Conservation (phyloP, 1,140 invertebrate genomes). For the Ceratina australensis region DNA sequence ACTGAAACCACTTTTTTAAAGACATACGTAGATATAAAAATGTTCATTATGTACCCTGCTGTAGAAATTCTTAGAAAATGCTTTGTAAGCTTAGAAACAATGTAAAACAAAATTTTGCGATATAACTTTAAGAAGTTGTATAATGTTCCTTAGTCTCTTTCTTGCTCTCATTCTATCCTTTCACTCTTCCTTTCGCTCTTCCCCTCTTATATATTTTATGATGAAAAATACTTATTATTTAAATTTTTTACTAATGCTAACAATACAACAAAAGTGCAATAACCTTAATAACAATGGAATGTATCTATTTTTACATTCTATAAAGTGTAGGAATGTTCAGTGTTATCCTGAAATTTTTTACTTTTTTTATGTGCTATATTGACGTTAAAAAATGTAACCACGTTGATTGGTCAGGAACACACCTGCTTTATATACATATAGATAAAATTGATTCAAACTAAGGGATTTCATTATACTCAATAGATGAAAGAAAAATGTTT, state of each 20-base stretch:
- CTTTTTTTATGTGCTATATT: constrained; percentile 45
- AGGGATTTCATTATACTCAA: constrained; percentile 55
- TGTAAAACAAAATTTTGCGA: constrained; percentile 34
- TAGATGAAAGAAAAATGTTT: constrained; percentile 12
- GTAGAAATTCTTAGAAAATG: constrained; percentile 38
- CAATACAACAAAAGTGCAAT: constrained; percentile 62
- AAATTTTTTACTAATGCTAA: constrained; percentile 65
- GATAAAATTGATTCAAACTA: constrained; percentile 66
- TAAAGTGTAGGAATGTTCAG: constrained; percentile 72
- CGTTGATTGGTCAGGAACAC: constrained; percentile 77
- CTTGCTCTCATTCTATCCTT: neutral
- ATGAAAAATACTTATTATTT: constrained; percentile 68
- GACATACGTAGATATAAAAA: constrained; percentile 33
- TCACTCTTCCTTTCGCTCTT: neutral
- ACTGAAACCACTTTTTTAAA: constrained; percentile 10
- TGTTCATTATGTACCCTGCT: constrained; percentile 27
- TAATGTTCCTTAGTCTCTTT: constrained; percentile 50
- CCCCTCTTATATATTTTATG: constrained; percentile 52
- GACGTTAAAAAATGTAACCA: constrained; percentile 74
- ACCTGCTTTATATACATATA: constrained; percentile 69
- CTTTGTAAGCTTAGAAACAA: constrained; percentile 18
- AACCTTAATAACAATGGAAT: constrained; percentile 73
- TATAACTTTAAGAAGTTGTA: constrained; percentile 21
- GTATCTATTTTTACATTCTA: constrained; percentile 69
- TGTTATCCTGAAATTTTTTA: constrained; percentile 67